Evolutionary conservation across 2,888 invertebrate genomes (phyloP), one percentile per base, ranked within the genome.

Genomic region (Pseudanteris insignis): DNA sequence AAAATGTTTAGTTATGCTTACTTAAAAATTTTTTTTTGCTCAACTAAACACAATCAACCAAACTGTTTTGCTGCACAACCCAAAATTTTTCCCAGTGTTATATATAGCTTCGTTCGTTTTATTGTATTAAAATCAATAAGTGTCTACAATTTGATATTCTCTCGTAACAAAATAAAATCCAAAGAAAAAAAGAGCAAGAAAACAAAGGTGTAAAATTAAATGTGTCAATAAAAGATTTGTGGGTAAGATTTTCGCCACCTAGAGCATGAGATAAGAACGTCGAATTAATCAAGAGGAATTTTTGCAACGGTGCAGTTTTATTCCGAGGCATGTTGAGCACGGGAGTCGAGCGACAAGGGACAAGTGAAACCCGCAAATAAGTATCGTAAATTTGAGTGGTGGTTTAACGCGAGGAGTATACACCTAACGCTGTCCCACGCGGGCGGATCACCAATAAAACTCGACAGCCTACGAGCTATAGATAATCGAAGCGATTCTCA

Each of bases 351-450:
- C 53, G 29, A 25, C 40, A 32, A 37, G 59, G 40, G 38, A 60
- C 51, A 29, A 46, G 60, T 15, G 58, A 55, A 43, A n/a, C 28
- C 34, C 43, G 53, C 47, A 54, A 65, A 69, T 67, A 71, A 67
- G 67, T 65, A 67, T 66, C 60, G 70, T 66, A 73, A 73, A 72
- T 73, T 73, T 73, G 69, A 72, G 66, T 71, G 70, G 66, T 60
- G 71, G 68, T 69, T 72, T 69, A 66, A 66, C 63, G 64, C 54
- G 48, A 60, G 33, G 28, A 30, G 26, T 53, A 47, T 57, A 61
- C 60, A 59, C 60, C 60, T 61, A 66, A 41, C 47, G 28, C 48
- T 33, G 53, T 54, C 50, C 64, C 58, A 46, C 41, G 58, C 64
- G 59, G 51, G 57, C 61, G 65, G 68, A 67, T 67, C 70, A 64